Percentiles rank a stretch among this genome's conserved stretches.
Evolutionary conservation across 2,113 vertebrate species (phyloP).

Genomic region (Chlamydotis undulata): DNA sequence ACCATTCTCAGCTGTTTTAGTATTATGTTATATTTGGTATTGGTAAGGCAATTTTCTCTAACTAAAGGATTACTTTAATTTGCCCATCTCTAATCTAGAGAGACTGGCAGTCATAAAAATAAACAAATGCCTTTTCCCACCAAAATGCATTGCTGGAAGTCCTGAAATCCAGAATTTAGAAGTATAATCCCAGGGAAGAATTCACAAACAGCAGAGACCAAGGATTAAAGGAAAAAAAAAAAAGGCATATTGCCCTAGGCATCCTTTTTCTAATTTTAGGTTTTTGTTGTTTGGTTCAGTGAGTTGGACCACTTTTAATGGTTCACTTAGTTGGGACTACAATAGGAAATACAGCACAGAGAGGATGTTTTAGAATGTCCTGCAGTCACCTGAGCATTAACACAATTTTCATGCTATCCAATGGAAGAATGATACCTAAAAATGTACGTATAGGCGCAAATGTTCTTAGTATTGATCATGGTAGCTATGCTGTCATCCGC

Average conservation of each 20-base stretch:
- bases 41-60: neutral
- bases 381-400: neutral
- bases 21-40: neutral
- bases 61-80: neutral
- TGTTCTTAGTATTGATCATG: neutral
- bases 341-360: neutral
- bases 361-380: neutral
- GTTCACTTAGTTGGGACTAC: neutral
- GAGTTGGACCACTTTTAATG: slow-evolving; percentile 11
- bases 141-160: neutral
- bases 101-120: slow-evolving; percentile 19
- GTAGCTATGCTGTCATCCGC: rapidly evolving
- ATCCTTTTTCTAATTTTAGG: slow-evolving; percentile 37
- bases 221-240: neutral
- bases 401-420: neutral
- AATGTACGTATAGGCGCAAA: neutral
- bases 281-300: slow-evolving; percentile 26
- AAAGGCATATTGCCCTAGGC: neutral
- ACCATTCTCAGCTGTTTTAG: neutral
- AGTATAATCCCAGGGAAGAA: neutral
- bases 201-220: slow-evolving; percentile 10
- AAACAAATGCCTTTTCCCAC: slow-evolving; percentile 3
- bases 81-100: neutral
- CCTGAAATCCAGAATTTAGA: neutral
- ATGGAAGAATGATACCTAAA: neutral